Conservation (phyloP, 2,888 invertebrate species). For the Ditula angustiorana region DNA sequence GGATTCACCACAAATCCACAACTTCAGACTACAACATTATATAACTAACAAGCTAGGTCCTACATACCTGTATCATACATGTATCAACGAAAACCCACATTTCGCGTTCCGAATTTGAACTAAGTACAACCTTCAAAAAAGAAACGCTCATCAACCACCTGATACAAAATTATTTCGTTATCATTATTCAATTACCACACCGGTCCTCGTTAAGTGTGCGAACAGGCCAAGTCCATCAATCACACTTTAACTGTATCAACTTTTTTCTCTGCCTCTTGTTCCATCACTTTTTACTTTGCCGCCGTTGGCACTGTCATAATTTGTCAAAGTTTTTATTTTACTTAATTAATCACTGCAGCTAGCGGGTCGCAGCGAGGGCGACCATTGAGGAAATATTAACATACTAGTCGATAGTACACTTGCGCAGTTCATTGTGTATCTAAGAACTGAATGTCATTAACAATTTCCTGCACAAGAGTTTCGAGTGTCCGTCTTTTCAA, state of each 20-base stretch:
- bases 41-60: conserved; percentile 48
- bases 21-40: conserved; percentile 62
- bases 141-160: conserved; percentile 55
- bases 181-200: conserved; percentile 76
- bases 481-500: conserved; percentile 75
- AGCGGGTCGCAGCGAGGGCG: conserved; percentile 43
- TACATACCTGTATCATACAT: conserved; percentile 46
- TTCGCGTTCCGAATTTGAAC: no score
- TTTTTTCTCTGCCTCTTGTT: conserved; percentile 65
- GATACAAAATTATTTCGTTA: conserved; percentile 62
- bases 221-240: conserved; percentile 72
- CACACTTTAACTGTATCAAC: conserved; percentile 82
- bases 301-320: conserved; percentile 67
- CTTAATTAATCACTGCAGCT: conserved; percentile 73
- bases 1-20: conserved; percentile 63
- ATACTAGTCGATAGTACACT: conserved; percentile 57
- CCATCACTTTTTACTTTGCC: conserved; percentile 63
- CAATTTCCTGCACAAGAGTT: conserved; percentile 76
- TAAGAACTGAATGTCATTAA: conserved; percentile 80
- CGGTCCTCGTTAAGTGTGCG: conserved; percentile 67
- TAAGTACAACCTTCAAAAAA: conserved; percentile 40
- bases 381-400: conserved; percentile 68
- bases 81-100: no score
- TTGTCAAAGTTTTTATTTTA: conserved; percentile 78
- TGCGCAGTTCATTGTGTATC: conserved; percentile 61